These are phyloP conservation scores for Tenthredo distinguenda DNA, from an alignment of 2,888 invertebrate species.

Conservation along the genomic window DNA sequence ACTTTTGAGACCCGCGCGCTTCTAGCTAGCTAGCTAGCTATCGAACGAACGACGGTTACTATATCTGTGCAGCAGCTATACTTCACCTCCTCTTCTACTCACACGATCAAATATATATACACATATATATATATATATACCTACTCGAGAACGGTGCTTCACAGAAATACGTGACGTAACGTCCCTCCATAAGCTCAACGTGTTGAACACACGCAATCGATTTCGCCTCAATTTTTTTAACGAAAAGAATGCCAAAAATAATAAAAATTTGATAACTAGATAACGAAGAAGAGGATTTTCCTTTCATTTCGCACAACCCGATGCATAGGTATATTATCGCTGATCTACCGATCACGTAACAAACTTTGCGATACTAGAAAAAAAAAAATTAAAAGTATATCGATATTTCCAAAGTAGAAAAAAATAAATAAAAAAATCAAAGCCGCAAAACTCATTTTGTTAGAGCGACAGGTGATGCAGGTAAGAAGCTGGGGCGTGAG, in stretches of 20 bases:
- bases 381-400: too few species aligned
- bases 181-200: neutral
- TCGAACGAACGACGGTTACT: neutral
- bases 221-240: neutral
- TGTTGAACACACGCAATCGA: neutral
- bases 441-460: neutral
- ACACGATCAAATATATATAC: neutral
- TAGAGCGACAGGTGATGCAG: neutral
- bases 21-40: neutral
- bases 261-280: neutral
- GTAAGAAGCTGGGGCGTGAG: neutral
- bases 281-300: neutral
- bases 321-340: neutral
- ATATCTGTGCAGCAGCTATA: neutral
- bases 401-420: too few species aligned
- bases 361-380: neutral
- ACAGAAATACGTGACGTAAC: conserved; percentile 25
- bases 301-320: neutral
- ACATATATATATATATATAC: neutral
- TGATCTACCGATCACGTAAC: neutral
- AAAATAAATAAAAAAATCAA: neutral
- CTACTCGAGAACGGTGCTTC: conserved; percentile 18
- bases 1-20: conserved; percentile 38
- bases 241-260: neutral
- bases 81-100: neutral